Base-by-base conservation (phyloP, 2,113 vertebrate species). In the Mirounga angustirostris region DNA sequence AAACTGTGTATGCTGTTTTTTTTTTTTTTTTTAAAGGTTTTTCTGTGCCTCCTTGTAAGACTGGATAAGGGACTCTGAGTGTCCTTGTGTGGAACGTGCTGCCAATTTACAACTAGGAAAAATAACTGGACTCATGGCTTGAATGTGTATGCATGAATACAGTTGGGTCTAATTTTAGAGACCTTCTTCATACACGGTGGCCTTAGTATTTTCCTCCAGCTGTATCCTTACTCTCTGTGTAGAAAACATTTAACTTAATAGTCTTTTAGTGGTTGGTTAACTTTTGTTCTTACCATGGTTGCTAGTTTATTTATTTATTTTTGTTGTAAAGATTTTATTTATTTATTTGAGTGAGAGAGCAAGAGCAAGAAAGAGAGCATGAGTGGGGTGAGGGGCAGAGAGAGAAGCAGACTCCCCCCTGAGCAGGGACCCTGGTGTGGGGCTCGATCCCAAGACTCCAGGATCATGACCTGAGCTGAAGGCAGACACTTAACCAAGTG, bases 141-240 rank as follows among this genome's bases (percentile, higher is more conserved):
- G 43, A 95, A 61, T 76, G 59, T 96, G 40, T 92, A 58, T 90
- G 54, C 67, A 82, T 94, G 95, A 97, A 43, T 94, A 94, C 43
- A 79, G 89, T 96, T 93, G 22, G 21, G 54, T 93, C 91, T 94
- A 61, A 91, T 97, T 97, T 94, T 96, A 85, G 96, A 93, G 58
- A 69, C 16, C 52, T 67, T 50, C 63, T 80, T 95, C 67, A 46
- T 90, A 46, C 15, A 24, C 73, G 50, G 40, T 92, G 61, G 36
- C 76, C 22, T 92, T 13, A 5, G 80, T 96, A 54, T 97, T 95
- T 86, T 94, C 93, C 81, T 94, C 81, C 56, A 83, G 7, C 83
- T 94, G 24, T 83, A 88, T 79, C 28, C 30, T 86, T 43, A 71
- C 61, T 58, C 19, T 84, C 11, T 58, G 61, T 90, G 1, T 36